phyloP scores from a whole-genome alignment of 1,140 invertebrate species.

The Drosophila sp. region DNA sequence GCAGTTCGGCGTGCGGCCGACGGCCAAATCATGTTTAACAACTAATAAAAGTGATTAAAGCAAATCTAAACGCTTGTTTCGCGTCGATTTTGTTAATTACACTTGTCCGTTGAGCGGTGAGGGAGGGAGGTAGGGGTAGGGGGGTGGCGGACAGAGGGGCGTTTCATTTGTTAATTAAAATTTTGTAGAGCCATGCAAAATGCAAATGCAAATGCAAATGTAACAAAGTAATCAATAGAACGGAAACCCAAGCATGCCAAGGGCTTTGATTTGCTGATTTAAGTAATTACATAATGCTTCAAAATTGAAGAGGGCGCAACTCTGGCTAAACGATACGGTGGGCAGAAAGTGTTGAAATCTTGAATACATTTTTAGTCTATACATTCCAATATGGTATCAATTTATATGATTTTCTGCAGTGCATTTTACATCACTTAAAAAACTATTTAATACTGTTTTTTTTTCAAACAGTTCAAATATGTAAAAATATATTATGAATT shows the following conservation, averaged over 20 bases:
- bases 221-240: conserved; percentile 66
- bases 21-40: conserved; percentile 73
- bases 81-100: conserved; percentile 43
- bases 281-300: conserved; percentile 65
- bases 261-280: conserved; percentile 61
- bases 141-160: too few species aligned
- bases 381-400: too few species aligned
- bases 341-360: neutral
- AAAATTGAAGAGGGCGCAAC: conserved; percentile 19
- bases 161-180: conserved; percentile 73
- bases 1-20: conserved; percentile 45
- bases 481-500: too few species aligned
- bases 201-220: conserved; percentile 65
- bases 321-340: neutral
- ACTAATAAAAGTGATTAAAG: conserved; percentile 80
- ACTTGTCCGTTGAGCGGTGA: neutral
- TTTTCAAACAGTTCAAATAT: too few species aligned
- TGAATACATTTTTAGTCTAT: too few species aligned
- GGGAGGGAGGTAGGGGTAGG: too few species aligned
- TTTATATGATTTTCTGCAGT: too few species aligned
- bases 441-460: too few species aligned
- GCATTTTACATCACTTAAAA: too few species aligned
- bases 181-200: conserved; percentile 49
- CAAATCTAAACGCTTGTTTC: conserved; percentile 72
- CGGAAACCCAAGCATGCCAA: conserved; percentile 53